Conservation (phyloP, 1,140 invertebrate species). For the Magallana angulata region DNA sequence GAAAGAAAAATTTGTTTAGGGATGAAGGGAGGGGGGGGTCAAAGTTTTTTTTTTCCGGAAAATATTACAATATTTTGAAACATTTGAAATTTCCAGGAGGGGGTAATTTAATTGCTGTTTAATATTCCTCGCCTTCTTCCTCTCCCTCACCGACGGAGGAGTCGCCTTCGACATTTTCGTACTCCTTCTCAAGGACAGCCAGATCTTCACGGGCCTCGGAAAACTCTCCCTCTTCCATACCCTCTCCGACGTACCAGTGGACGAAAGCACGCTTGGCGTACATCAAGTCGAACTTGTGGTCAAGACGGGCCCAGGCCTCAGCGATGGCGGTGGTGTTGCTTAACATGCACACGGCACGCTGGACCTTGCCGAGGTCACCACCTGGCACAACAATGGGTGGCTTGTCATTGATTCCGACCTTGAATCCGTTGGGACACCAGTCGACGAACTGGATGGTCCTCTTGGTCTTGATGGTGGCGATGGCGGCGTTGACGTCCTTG, state of each 20-base stretch:
- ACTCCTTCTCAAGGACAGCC: constrained; percentile 84
- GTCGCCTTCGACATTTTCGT: constrained; percentile 90
- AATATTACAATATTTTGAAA: too few relatives aligned
- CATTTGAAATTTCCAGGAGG: too few relatives aligned
- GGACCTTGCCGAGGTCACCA: constrained; percentile 87
- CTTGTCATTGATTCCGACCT: constrained; percentile 82
- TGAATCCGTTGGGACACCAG: constrained; percentile 72
- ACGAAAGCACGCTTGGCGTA: constrained; percentile 81
- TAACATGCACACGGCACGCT: constrained; percentile 82
- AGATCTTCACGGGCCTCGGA: constrained; percentile 87
- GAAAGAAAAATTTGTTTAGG: too few relatives aligned
- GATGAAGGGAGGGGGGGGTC: too few relatives aligned
- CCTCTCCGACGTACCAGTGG: constrained; percentile 81
- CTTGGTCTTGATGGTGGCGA: constrained; percentile 89
- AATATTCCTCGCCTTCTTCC: constrained; percentile 83
- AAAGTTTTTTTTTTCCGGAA: too few relatives aligned
- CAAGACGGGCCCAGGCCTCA: constrained; percentile 84
- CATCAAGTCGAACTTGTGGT: constrained; percentile 84
- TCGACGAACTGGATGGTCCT: constrained; percentile 79
- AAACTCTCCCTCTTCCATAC: constrained; percentile 90
- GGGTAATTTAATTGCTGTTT: constrained; percentile 14
- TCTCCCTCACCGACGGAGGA: constrained; percentile 83
- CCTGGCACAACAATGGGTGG: constrained; percentile 86
- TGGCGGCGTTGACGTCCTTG: constrained; percentile 93
- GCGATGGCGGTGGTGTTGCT: constrained; percentile 89